Percentiles rank a stretch among this genome's conserved stretches.
Evolutionary conservation across 2,113 vertebrate genomes (phyloP).

Genomic region (Pomatostomus ruficeps): DNA sequence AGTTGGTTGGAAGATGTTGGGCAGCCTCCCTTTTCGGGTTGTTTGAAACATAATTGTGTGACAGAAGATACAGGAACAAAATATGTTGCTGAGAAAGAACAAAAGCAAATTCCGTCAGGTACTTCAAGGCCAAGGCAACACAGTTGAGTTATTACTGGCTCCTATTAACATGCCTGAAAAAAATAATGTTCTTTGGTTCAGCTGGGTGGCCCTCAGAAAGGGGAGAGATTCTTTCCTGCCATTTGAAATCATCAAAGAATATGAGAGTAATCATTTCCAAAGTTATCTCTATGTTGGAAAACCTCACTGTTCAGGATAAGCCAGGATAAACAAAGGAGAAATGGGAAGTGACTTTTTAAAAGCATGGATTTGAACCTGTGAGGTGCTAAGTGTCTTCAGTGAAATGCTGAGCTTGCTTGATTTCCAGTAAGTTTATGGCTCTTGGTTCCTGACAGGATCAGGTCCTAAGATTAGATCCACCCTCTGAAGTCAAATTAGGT

Average conservation of each 20-base stretch:
- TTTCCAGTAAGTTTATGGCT: not conserved
- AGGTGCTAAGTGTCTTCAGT: constrained; percentile 15
- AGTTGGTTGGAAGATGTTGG: not conserved
- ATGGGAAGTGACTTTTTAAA: constrained; percentile 43
- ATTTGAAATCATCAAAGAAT: constrained; percentile 65
- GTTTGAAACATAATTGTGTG: not conserved
- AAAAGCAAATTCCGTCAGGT: constrained; percentile 24
- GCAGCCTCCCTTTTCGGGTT: not conserved
- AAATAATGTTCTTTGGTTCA: constrained; percentile 19
- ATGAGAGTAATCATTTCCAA: constrained; percentile 57
- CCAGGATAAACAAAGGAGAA: constrained; percentile 55
- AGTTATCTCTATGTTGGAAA: constrained; percentile 43
- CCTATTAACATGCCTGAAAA: constrained; percentile 50
- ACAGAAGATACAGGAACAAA: not conserved
- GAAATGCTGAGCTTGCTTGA: constrained; percentile 1
- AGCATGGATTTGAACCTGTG: constrained; percentile 26
- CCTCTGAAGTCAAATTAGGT: not conserved
- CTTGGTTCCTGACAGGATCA: not conserved
- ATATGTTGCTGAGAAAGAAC: not conserved
- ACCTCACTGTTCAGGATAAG: constrained; percentile 46
- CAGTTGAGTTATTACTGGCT: constrained; percentile 59
- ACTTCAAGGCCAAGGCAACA: constrained; percentile 46
- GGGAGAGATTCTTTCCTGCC: constrained; percentile 68
- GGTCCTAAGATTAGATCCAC: not conserved
- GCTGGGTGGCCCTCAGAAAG: constrained; percentile 48